Percentiles rank a stretch among this genome's conserved stretches.
Conservation (phyloP, 2,797 vertebrate species). For the Megaceryle alcyon region DNA sequence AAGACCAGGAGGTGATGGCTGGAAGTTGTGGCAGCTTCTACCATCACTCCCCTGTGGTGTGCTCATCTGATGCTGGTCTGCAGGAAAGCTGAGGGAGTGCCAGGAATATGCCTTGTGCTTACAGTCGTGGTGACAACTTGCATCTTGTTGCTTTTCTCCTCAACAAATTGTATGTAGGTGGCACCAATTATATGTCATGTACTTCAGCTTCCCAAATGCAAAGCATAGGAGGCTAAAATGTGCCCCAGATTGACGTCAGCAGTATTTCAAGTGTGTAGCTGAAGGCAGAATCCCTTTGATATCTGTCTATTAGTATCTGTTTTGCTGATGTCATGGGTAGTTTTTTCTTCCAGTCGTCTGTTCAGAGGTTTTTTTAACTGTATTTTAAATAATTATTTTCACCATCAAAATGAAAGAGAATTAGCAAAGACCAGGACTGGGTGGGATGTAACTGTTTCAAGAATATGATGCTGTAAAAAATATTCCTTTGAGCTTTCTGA, state of each 20-base stretch:
- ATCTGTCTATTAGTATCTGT: conserved; percentile 25
- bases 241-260: conserved; percentile 52
- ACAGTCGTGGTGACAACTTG: background rate
- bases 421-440: background rate
- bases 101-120: background rate
- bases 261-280: conserved; percentile 11
- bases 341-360: background rate
- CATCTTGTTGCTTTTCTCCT: conserved; percentile 41
- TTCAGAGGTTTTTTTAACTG: background rate
- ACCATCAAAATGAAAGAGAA: background rate
- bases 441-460: background rate
- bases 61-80: background rate
- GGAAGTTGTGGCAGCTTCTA: background rate
- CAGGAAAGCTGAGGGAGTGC: background rate
- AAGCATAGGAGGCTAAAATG: conserved; percentile 51
- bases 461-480: background rate
- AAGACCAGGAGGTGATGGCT: background rate
- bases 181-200: conserved; percentile 58
- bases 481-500: background rate
- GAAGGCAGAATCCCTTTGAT: conserved; percentile 43
- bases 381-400: conserved; percentile 21
- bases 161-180: conserved; percentile 55
- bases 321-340: conserved; percentile 13
- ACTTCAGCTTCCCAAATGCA: conserved; percentile 57
- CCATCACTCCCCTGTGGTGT: background rate